A percentile compares a stretch with the other conserved stretches of the same genome.
Conservation (phyloP, 2,797 vertebrate genomes). For the Avahi laniger region DNA sequence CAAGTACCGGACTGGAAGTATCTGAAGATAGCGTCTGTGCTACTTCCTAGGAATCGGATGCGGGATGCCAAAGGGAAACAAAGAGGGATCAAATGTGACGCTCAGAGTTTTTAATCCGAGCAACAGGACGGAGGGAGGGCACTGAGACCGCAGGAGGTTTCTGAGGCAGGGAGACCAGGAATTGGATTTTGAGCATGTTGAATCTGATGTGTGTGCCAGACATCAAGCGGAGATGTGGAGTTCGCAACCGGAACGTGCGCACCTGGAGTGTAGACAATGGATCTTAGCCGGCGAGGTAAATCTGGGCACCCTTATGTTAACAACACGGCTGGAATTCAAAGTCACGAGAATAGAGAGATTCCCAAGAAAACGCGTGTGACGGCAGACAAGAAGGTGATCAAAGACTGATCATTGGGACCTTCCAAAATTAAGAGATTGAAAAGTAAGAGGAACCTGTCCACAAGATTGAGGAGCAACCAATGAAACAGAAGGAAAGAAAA, state of each 20-base stretch:
- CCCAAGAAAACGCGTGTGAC: neutral
- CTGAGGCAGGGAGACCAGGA: neutral
- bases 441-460: neutral
- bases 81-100: neutral
- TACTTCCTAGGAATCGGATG: neutral
- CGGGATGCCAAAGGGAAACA: too few species aligned
- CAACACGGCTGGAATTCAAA: neutral
- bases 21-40: neutral
- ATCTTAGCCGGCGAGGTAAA: neutral
- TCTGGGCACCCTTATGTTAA: neutral
- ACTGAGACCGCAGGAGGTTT: too few species aligned
- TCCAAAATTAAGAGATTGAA: neutral
- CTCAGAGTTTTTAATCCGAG: neutral
- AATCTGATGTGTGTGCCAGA: neutral
- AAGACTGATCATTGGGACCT: neutral
- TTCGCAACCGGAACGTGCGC: neutral
- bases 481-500: neutral
- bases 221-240: neutral
- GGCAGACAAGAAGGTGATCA: neutral
- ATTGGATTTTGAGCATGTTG: neutral
- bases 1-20: neutral
- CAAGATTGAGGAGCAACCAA: neutral
- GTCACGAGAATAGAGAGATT: neutral
- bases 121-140: neutral
- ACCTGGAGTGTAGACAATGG: neutral